Base-by-base conservation (phyloP, 2,113 vertebrate species). In the Tragelaphus buxtoni region DNA sequence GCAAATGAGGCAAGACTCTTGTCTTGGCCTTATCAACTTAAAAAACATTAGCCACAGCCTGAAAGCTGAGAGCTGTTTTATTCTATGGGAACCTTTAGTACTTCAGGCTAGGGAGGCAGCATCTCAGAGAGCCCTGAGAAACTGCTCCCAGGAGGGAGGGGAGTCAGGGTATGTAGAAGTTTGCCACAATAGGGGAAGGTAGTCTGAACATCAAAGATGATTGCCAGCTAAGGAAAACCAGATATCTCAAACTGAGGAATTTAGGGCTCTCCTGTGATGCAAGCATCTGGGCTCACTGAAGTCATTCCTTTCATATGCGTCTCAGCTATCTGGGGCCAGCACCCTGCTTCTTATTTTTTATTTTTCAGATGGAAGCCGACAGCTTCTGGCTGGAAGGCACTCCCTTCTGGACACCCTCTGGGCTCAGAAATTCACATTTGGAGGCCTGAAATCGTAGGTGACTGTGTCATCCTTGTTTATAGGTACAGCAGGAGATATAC, bases 291-390 rank as follows among this genome's bases (percentile, higher is more conserved):
- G 39, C 69, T 26, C 69, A 26, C 69, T 42, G 69, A 74, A 3
- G 22, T 42, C 69, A 26, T 26, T 74, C 69, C 22, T 14, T 42
- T 42, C 69, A 26, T 7, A 42, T 0, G 0, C 3, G 1, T 13
- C 39, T 74, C 39, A 0, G 22, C 69, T 42, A 24, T 74, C 39
- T 42, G 39, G 39, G 69, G 39, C 69, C 69, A 42, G 39, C 69
- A 42, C 20, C 69, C 39, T 74, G 39, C 39, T 74, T 42, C 39
- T 35, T 35, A 3, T 0, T 24, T 74, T 74, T 42, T 72, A 42
- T 72, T 74, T 42, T 7, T 13, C 69, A 74, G 5, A 42, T 0
- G 4, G 39, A 39, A 74, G 69, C 22, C 3, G 1, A 13, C 69
- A 42, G 35, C 35, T 42, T 39, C 35, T 74, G 22, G 35, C 11